These are phyloP conservation scores for Dasypogon diadema DNA, from an alignment of 2,888 invertebrate species.

Conservation along the genomic window DNA sequence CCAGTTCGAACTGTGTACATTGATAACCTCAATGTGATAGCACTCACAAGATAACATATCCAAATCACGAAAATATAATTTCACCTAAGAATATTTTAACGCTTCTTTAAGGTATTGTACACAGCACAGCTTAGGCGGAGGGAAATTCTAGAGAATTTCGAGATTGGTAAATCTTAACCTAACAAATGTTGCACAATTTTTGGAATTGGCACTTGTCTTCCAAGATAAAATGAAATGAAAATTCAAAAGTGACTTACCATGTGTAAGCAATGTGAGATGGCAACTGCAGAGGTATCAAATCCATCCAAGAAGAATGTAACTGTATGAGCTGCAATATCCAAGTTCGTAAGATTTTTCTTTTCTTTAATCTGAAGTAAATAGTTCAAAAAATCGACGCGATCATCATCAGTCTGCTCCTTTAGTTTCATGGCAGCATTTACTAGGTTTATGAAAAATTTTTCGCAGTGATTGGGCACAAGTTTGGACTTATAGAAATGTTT, in stretches of 20 bases:
- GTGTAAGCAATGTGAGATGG: constrained; percentile 59
- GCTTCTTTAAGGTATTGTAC: too few relatives aligned
- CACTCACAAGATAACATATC: too few relatives aligned
- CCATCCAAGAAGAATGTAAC: constrained; percentile 61
- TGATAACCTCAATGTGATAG: too few relatives aligned
- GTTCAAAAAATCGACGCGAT: constrained; percentile 58
- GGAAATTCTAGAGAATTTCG: too few relatives aligned
- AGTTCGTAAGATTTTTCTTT: constrained; percentile 59
- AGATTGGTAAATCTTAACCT: too few relatives aligned
- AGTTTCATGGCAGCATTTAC: constrained; percentile 56
- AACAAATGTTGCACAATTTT: too few relatives aligned
- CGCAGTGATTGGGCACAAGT: constrained; percentile 52
- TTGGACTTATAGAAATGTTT: constrained; percentile 53
- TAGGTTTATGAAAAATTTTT: constrained; percentile 57
- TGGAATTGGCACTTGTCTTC: too few relatives aligned
- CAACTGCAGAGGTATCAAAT: constrained; percentile 61
- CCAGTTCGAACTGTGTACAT: too few relatives aligned
- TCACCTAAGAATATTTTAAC: too few relatives aligned
- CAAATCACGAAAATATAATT: too few relatives aligned
- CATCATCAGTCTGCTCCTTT: constrained; percentile 50
- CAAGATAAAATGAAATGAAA: too few relatives aligned
- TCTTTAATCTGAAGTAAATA: constrained; percentile 57
- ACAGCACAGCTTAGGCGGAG: too few relatives aligned
- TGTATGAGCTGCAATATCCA: constrained; percentile 60
- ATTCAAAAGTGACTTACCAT: constrained; percentile 56